These are phyloP conservation scores for Porites lutea DNA, from an alignment of 64 coral and sea anemone genomes.

Conservation along the genomic window DNA sequence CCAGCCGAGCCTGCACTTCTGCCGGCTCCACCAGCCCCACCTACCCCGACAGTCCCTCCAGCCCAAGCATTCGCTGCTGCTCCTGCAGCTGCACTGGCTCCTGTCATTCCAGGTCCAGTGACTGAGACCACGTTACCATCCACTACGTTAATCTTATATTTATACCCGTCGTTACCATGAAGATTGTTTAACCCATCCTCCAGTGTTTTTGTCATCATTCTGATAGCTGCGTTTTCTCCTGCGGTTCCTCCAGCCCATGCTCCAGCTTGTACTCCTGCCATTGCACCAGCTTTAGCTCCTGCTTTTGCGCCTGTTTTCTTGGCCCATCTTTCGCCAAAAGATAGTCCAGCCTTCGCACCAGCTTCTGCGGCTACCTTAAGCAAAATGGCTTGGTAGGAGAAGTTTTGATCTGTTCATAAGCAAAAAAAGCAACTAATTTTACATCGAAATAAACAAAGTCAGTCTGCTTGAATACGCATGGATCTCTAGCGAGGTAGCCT, in stretches of 20 bases:
- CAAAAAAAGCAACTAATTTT: no score
- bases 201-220: slow-evolving; percentile 25
- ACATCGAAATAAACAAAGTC: neutral
- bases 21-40: neutral
- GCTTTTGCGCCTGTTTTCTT: slow-evolving; percentile 37
- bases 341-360: slow-evolving; percentile 24
- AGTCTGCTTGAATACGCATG: neutral
- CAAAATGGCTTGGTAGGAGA: neutral
- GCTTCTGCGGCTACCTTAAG: slow-evolving; percentile 16
- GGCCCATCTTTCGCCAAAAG: neutral
- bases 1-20: neutral
- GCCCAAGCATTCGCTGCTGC: neutral
- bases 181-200: neutral
- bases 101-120: neutral
- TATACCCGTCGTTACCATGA: neutral
- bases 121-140: neutral
- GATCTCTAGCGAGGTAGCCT: no score
- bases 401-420: neutral
- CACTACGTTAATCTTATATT: neutral
- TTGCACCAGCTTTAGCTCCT: slow-evolving; percentile 63
- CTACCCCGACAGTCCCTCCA: neutral
- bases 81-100: neutral
- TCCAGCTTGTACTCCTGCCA: slow-evolving; percentile 63
- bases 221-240: slow-evolving; percentile 55
- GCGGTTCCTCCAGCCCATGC: slow-evolving; percentile 53